Conservation (phyloP, 2,888 invertebrate species). For the Tetragnatha montana region DNA sequence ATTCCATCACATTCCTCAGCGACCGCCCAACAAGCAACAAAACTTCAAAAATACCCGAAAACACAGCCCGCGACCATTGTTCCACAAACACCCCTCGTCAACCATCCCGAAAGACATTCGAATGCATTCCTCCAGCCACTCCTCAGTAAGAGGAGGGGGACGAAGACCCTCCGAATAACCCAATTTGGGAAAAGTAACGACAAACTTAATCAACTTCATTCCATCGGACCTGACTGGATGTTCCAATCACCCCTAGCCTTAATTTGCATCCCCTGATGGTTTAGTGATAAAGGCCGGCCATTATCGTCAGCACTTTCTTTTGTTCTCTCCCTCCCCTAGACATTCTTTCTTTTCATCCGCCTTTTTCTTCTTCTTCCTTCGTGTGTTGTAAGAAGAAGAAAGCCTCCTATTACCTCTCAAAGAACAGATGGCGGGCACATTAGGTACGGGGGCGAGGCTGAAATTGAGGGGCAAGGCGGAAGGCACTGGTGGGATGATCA, state of each 20-base stretch:
- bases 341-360: slow-evolving; percentile 12
- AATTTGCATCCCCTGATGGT: slow-evolving; percentile 60
- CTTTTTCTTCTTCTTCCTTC: neutral
- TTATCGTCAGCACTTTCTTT: slow-evolving; percentile 65
- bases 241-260: slow-evolving; percentile 32
- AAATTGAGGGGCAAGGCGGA: slow-evolving; percentile 22
- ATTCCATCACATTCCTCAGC: no score
- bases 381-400: slow-evolving; percentile 18
- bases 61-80: neutral
- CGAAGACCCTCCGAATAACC: slow-evolving; percentile 10
- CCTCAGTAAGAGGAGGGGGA: no score
- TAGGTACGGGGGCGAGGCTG: slow-evolving; percentile 34
- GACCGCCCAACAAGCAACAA: no score
- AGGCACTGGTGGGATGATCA: neutral
- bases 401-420: slow-evolving; percentile 47
- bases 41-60: no score
- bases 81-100: neutral
- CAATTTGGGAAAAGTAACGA: slow-evolving; percentile 31
- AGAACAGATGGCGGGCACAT: slow-evolving; percentile 59
- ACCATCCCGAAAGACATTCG: neutral
- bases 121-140: no score
- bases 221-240: slow-evolving; percentile 26
- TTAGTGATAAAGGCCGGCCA: slow-evolving; percentile 54
- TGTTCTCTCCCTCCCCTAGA: slow-evolving; percentile 46
- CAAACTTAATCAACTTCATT: slow-evolving; percentile 48